Evolutionary conservation across 2,797 vertebrate species (phyloP).

Genomic region (Merluccius polli): DNA sequence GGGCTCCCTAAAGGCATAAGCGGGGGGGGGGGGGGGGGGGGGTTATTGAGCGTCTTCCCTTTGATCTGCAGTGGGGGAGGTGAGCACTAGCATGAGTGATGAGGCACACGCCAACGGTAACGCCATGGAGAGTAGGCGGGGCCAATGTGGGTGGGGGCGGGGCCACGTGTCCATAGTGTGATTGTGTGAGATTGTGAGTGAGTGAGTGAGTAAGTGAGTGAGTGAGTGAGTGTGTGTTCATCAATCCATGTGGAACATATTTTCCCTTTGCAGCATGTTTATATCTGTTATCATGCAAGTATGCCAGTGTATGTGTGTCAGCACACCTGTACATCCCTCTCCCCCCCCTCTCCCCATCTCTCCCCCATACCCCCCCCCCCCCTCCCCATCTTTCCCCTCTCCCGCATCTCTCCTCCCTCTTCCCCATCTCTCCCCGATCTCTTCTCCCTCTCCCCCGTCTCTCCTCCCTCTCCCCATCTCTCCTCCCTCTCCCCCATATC

Average conservation of each 20-base stretch:
- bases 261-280: neutral
- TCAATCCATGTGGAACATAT: neutral
- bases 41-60: conserved; percentile 62
- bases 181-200: conserved; percentile 6
- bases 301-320: neutral
- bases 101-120: conserved; percentile 37
- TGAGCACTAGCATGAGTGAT: conserved; percentile 65
- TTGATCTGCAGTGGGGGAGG: conserved; percentile 61
- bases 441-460: no score
- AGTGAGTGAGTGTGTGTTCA: neutral
- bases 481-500: neutral
- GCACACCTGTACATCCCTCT: neutral
- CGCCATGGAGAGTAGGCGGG: conserved; percentile 62
- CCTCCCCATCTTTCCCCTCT: no score
- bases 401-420: no score
- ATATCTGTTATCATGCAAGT: neutral
- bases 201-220: neutral
- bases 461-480: no score
- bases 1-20: conserved; percentile 44
- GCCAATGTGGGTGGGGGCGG: neutral
- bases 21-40: conserved; percentile 30
- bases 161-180: no score
- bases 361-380: no score
- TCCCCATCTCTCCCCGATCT: no score
- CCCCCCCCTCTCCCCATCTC: neutral